Conservation (phyloP, 2,113 vertebrate species). For the Podarcis cretensis region DNA sequence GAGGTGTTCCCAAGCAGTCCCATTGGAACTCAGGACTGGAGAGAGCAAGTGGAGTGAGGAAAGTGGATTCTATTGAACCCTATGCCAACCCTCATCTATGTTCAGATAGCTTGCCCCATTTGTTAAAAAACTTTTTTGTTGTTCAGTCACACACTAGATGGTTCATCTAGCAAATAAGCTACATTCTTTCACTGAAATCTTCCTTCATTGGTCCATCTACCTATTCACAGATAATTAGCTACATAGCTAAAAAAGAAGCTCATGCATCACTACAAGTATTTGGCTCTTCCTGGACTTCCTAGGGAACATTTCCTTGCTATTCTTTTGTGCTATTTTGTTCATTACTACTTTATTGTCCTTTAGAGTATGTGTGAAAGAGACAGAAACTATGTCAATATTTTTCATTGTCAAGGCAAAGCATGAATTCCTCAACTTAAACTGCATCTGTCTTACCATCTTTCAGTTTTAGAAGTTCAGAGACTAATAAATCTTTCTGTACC, state of each 20-base stretch:
- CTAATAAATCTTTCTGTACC: neutral
- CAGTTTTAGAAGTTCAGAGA: conserved; percentile 21
- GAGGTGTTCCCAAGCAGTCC: neutral
- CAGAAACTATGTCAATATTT: neutral
- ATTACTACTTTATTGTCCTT: neutral
- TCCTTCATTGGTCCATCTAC: neutral
- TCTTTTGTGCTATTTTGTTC: neutral
- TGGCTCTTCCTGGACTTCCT: neutral
- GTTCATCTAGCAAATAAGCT: neutral
- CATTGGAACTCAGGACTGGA: neutral
- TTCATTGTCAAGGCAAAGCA: neutral
- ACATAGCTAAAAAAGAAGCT: conserved; percentile 4
- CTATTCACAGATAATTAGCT: neutral
- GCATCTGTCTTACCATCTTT: neutral
- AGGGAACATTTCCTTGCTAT: neutral
- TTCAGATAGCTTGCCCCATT: neutral
- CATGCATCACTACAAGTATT: neutral
- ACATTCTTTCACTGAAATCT: neutral
- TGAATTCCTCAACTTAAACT: neutral
- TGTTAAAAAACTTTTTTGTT: neutral
- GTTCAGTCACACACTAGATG: neutral
- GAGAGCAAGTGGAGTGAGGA: neutral
- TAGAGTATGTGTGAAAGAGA: too few relatives aligned
- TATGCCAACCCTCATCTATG: too few relatives aligned
- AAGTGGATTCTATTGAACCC: neutral